Base-by-base conservation (phyloP, 2,797 vertebrate species). In the Crypturellus tataupa region DNA sequence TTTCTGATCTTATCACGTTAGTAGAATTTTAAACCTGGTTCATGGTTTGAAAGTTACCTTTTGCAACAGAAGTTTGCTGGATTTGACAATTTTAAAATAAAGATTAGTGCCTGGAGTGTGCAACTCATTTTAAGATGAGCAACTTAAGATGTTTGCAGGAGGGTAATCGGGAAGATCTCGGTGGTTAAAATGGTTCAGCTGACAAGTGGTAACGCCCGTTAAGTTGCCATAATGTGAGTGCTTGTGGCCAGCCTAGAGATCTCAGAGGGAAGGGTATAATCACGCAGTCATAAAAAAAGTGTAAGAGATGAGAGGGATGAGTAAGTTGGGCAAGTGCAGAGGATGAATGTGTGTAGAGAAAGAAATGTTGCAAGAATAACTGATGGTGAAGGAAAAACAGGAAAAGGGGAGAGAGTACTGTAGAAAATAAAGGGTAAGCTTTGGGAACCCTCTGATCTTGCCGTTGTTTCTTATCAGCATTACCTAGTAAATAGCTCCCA, bases 401-500 rank as follows among this genome's bases (percentile, higher is more conserved):
- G 56, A 84, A 72, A 79, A 29, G 20, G 33, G 31, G 72, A 49
- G 84, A 69, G 12, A 4, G 20, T 24, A 42, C 29, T 29, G 2
- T 25, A 23, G 68, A 91, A 78, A 91, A 70, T 71, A 89, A 60
- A 60, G 55, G 10, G 7, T 39, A 31, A 33, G 21, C 27, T 59
- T 65, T 65, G 40, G 47, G 67, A 49, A 35, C n/a, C 12, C 27
- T 47, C 56, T 75, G 80, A 75, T 35, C 37, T 67, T 69, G 71
- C 69, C 86, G 4, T 84, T 87, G 69, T 65, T 91, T 92, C 92
- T 89, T 77, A 51, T 12, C 1, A 0, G 8, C 59, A 53, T 72
- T 91, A 42, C 58, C 24, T 87, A 51, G 46, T 82, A 81, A 92
- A 88, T 68, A 92, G 37, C 62, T 93, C 35, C 51, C n/a, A n/a